Percentiles rank a stretch among this genome's conserved stretches.
phyloP scores from a whole-genome alignment of 2,888 invertebrate species.

The Euproctis similis region DNA sequence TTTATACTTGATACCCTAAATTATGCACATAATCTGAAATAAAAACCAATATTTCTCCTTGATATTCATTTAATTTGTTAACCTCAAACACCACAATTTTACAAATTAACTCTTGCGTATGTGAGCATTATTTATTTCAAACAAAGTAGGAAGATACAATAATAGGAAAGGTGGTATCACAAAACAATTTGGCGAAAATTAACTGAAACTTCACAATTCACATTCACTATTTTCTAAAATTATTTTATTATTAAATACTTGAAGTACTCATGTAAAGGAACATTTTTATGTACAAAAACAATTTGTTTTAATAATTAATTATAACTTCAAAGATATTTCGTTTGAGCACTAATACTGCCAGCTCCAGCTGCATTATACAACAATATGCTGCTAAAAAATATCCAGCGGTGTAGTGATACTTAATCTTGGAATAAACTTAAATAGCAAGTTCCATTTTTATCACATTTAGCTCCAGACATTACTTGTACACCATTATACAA shows the following conservation, averaged over 20 bases:
- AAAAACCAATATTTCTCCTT: constrained; percentile 18
- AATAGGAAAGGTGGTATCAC: constrained; percentile 39
- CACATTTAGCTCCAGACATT: constrained; percentile 3
- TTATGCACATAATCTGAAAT: constrained; percentile 3
- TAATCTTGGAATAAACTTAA: too few species aligned
- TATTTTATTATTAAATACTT: too few species aligned
- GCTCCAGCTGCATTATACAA: too few species aligned
- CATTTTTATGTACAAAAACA: too few species aligned
- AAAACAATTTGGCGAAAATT: constrained; percentile 23
- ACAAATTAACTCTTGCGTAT: constrained; percentile 27
- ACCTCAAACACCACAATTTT: constrained; percentile 43
- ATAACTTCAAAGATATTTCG: too few species aligned
- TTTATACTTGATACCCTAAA: constrained; percentile 57
- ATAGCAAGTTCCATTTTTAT: neutral
- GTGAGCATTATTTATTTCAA: constrained; percentile 24
- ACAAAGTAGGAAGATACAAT: too few species aligned
- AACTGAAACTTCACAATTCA: constrained; percentile 4
- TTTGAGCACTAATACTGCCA: too few species aligned
- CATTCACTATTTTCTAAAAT: too few species aligned
- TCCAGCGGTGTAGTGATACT: too few species aligned
- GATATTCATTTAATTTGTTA: constrained; percentile 36
- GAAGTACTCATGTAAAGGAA: too few species aligned
- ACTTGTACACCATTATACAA: constrained; percentile 23
- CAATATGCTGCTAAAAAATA: too few species aligned
- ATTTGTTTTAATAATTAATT: too few species aligned